These are phyloP conservation scores for Cirrhinus molitorella DNA, from an alignment of 2,797 vertebrate species.

Conservation along the genomic window DNA sequence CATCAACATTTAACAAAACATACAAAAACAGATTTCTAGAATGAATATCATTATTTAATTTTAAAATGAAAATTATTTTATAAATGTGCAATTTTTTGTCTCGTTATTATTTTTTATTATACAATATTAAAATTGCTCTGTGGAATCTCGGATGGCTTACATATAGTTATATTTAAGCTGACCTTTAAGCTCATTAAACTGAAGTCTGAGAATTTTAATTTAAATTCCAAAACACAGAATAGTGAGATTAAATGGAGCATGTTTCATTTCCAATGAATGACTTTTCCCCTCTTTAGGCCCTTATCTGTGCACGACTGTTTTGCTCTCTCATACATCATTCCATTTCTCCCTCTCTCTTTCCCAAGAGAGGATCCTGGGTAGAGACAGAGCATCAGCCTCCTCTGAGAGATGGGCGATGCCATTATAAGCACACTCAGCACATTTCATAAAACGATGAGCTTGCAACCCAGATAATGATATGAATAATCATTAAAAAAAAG, in stretches of 20 bases:
- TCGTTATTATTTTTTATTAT: neutral
- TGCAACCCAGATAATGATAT: constrained; percentile 45
- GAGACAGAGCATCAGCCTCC: constrained; percentile 50
- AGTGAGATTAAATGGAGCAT: constrained; percentile 8
- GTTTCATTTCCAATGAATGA: constrained; percentile 1
- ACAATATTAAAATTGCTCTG: neutral
- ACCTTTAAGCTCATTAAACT: neutral
- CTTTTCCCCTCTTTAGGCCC: neutral
- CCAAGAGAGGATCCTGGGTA: constrained; percentile 41
- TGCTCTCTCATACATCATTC: constrained; percentile 38
- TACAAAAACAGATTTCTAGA: too few relatives aligned
- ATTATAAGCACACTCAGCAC: constrained; percentile 54
- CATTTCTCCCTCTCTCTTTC: constrained; percentile 26
- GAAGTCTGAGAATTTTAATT: neutral
- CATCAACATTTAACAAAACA: neutral
- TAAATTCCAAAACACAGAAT: neutral
- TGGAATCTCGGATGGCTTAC: neutral
- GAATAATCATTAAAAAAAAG: constrained; percentile 44
- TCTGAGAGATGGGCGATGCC: constrained; percentile 43
- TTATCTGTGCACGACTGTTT: constrained; percentile 33
- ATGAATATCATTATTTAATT: too few relatives aligned
- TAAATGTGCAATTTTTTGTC: neutral
- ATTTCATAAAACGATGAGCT: constrained; percentile 62
- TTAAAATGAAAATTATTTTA: neutral
- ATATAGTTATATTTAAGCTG: neutral